phyloP scores from a whole-genome alignment of 2,888 invertebrate species.

The Torymus aiolomorphi region DNA sequence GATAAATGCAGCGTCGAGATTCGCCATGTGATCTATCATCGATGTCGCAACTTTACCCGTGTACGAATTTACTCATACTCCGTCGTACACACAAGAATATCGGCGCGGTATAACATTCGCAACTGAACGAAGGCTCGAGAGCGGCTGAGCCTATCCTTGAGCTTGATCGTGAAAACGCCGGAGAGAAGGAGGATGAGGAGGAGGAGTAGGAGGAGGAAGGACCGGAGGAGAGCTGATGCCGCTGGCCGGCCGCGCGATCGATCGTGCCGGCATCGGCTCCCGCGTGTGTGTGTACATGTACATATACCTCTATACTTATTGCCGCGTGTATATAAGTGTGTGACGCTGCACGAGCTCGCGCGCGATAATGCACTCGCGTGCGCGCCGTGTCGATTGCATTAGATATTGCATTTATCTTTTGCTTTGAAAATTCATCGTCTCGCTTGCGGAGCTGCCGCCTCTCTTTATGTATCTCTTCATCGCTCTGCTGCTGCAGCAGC shows the following conservation, averaged over 20 bases:
- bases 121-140: not conserved
- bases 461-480: slow-evolving; percentile 43
- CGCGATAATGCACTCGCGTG: slow-evolving; percentile 49
- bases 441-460: not conserved
- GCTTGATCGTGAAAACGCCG: slow-evolving; percentile 65
- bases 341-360: slow-evolving; percentile 9
- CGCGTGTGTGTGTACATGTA: not conserved
- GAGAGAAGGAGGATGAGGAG: slow-evolving; percentile 34
- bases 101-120: too few species aligned
- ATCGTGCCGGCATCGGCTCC: slow-evolving; percentile 43
- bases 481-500: not conserved
- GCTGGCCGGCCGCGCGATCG: slow-evolving; percentile 18
- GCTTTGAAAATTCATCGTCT: slow-evolving; percentile 45
- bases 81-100: too few species aligned
- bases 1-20: not conserved
- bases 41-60: slow-evolving; percentile 22
- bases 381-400: slow-evolving; percentile 48
- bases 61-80: too few species aligned
- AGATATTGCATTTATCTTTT: slow-evolving; percentile 57
- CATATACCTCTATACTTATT: not conserved
- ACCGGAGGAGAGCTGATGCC: not conserved
- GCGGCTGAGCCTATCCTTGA: slow-evolving; percentile 62
- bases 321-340: not conserved
- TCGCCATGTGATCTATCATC: not conserved
- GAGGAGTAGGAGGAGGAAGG: not conserved